A percentile compares a stretch with the other conserved stretches of the same genome.
These are phyloP conservation scores for Dissostichus mawsoni DNA, from an alignment of 2,113 vertebrate species.

Conservation along the genomic window DNA sequence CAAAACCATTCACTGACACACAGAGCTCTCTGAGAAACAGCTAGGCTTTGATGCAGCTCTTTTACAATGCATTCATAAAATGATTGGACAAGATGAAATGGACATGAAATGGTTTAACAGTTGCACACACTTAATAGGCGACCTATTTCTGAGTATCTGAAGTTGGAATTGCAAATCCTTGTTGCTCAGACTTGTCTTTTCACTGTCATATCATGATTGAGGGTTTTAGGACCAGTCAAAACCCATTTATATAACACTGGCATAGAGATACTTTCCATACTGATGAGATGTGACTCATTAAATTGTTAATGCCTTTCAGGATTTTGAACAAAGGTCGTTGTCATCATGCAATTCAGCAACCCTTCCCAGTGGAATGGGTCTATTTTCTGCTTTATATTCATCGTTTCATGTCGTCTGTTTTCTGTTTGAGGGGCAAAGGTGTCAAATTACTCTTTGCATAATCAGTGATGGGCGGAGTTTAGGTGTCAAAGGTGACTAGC, in stretches of 20 bases:
- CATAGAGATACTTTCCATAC: conserved; percentile 37
- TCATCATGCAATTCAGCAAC: conserved; percentile 49
- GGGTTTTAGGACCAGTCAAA: conserved; percentile 34
- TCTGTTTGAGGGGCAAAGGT: conserved; percentile 35
- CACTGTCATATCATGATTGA: conserved; percentile 21
- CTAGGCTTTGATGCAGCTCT: not conserved
- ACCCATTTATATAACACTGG: conserved; percentile 39
- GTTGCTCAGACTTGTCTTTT: conserved; percentile 18
- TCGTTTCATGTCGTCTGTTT: conserved; percentile 53
- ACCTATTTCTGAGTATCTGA: not conserved
- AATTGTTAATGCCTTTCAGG: conserved; percentile 58
- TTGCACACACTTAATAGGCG: not conserved
- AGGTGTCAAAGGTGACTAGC: conserved; percentile 49
- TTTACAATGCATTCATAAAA: conserved; percentile 8
- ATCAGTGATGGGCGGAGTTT: conserved; percentile 58
- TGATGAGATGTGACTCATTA: conserved; percentile 61
- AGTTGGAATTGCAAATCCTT: conserved; percentile 15
- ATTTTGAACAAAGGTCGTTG: conserved; percentile 63
- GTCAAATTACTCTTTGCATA: conserved; percentile 58
- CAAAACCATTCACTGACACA: conserved; percentile 9
- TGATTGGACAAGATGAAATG: not conserved
- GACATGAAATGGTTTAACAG: not conserved
- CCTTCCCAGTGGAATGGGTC: conserved; percentile 17
- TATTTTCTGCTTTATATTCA: conserved; percentile 46
- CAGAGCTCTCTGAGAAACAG: not conserved